phyloP scores from a whole-genome alignment of 2,113 vertebrate genomes.

The Coptodon bakossiorum region DNA sequence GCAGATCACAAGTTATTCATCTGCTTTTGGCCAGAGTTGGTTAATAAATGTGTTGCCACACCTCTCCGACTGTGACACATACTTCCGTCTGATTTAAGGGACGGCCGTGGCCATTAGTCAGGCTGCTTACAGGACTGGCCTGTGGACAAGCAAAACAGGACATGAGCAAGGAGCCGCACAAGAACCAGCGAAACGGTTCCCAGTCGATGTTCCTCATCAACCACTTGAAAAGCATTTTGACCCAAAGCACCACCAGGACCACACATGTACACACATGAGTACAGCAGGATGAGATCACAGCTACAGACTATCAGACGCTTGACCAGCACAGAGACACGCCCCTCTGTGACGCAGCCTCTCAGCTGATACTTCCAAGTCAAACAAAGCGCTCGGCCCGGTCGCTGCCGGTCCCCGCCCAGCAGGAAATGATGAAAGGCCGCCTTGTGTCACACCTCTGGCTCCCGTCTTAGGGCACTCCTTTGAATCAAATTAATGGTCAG shows the following conservation, averaged over 20 bases:
- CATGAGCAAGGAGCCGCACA: neutral
- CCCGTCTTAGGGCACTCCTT: neutral
- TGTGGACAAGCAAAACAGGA: neutral
- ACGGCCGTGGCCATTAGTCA: neutral
- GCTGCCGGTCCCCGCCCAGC: neutral
- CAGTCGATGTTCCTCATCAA: neutral
- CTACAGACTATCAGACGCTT: neutral
- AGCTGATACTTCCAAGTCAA: constrained; percentile 2
- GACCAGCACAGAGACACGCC: constrained; percentile 4
- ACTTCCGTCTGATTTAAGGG: neutral
- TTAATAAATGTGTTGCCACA: neutral
- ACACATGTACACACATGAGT: neutral
- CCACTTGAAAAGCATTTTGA: neutral
- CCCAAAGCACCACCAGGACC: neutral
- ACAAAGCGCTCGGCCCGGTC: neutral
- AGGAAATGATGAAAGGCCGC: constrained; percentile 8
- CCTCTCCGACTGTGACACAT: neutral
- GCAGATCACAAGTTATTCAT: neutral
- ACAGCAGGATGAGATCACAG: neutral
- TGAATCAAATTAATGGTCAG: neutral
- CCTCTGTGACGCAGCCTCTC: neutral
- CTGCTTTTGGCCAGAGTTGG: neutral
- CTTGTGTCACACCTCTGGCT: neutral
- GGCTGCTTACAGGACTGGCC: neutral
- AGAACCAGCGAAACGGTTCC: neutral